Percentiles rank a stretch among this genome's conserved stretches.
These are phyloP conservation scores for Hypocryptadius cinnamomeus DNA, from an alignment of 2,113 vertebrate species.

Conservation along the genomic window DNA sequence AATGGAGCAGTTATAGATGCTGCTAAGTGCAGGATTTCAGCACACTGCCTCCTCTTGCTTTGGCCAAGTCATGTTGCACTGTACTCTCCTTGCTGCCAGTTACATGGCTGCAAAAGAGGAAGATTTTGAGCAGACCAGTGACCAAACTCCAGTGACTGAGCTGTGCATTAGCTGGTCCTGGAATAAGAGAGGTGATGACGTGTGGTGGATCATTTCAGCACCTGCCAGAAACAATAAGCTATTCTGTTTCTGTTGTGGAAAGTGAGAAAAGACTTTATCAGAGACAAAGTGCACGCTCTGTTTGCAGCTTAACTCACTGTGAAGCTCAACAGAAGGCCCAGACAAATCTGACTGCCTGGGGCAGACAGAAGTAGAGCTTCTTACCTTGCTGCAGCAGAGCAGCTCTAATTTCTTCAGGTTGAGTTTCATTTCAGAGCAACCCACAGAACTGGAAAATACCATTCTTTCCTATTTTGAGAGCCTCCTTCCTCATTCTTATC, in stretches of 20 bases:
- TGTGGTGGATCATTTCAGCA: neutral
- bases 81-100: neutral
- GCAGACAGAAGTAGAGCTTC: neutral
- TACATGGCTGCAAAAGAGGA: neutral
- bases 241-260: neutral
- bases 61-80: neutral
- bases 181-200: neutral
- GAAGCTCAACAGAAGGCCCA: neutral
- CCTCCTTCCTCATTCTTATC: neutral
- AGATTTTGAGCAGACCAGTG: neutral
- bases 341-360: neutral
- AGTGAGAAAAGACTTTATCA: neutral
- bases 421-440: neutral
- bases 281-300: neutral
- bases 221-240: slow-evolving; percentile 1
- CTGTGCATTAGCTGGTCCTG: neutral
- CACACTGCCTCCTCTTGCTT: neutral
- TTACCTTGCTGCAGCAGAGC: neutral
- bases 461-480: neutral
- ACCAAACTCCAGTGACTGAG: neutral
- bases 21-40: neutral
- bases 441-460: neutral
- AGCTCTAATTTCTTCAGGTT: neutral
- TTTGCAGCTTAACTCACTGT: neutral
- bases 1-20: neutral